Base-by-base conservation (phyloP, 2,888 invertebrate species). In the Cerastis rubricosa region DNA sequence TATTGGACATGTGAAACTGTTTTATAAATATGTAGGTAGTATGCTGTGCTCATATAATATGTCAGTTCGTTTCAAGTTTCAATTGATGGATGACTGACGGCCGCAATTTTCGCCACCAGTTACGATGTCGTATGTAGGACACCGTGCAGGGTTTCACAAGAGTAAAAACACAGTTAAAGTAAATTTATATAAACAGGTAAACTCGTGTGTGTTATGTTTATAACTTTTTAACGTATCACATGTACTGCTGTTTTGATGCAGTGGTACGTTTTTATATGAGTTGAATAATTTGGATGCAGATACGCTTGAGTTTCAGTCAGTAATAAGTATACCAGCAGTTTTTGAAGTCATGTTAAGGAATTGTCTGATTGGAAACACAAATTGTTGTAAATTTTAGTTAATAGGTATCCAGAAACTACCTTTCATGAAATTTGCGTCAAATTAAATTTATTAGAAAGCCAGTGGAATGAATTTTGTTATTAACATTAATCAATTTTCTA, bases 111-210 rank as follows among this genome's bases (percentile, higher is more conserved):
- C 84, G 85, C 84, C 75, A 84, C 76, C 85, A 71, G 77, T 76
- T 82, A 84, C 85, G 86, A 85, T 82, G 84, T 84, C 67, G 88
- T 90, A 93, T 91, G 92, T 93, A 81, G 93, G 89, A 90, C 93
- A 88, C 76, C 84, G 80, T 84, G 71, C 85, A 81, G 86, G 87
- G 90, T 90, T 91, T 91, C 86, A 81, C 90, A 90, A 91, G 84
- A 90, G 90, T 90, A 92, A 91, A 92, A 92, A 88, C 88, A 75
- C 86, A 81, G 89, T 89, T 90, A 89, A 88, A 89, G 86, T 87
- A 61, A 79, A 70, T 78, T 81, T 76, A 76, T 76, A 77, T 69
- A 74, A 71, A 78, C 70, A 57, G 65, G 45, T 76, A 76, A 81
- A 69, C 25, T 66, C 61, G 25, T 74, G 49, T 81, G 43, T 64